A percentile compares a stretch with the other conserved stretches of the same genome.
Evolutionary conservation across 2,888 invertebrate species (phyloP).

Genomic region (Hirtodrosophila trivittata): DNA sequence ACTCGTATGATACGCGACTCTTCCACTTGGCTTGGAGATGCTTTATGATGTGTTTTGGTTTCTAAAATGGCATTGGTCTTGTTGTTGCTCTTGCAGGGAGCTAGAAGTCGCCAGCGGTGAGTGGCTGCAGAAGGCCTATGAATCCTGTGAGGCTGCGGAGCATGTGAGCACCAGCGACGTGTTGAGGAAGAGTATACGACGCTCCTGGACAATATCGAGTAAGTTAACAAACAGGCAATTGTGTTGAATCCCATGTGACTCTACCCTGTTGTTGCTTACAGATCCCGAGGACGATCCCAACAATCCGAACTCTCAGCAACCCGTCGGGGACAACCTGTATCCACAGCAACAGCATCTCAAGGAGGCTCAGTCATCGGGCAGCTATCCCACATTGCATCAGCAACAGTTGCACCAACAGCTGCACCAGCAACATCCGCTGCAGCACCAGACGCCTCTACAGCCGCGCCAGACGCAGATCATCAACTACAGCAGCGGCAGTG

Average conservation of each 20-base stretch:
- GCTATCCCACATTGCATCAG: conserved; percentile 78
- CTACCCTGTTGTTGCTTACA: conserved; percentile 36
- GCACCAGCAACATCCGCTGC: conserved; percentile 52
- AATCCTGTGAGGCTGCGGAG: conserved; percentile 84
- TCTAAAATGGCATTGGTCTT: conserved; percentile 77
- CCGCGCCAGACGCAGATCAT: conserved; percentile 60
- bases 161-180: conserved; percentile 86
- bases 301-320: conserved; percentile 73
- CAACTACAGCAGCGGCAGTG: conserved; percentile 75
- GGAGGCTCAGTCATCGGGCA: conserved; percentile 84
- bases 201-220: conserved; percentile 91
- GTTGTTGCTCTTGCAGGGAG: conserved; percentile 86
- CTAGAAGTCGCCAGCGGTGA: conserved; percentile 88
- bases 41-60: conserved; percentile 66
- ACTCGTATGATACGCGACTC: background rate
- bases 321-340: conserved; percentile 84
- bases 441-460: conserved; percentile 39
- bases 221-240: conserved; percentile 73
- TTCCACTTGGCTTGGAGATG: conserved; percentile 33
- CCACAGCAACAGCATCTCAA: conserved; percentile 86
- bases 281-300: conserved; percentile 83
- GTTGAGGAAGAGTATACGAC: conserved; percentile 87
- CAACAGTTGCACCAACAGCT: conserved; percentile 54
- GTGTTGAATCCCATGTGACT: no score
- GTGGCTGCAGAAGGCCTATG: conserved; percentile 87